Evolutionary conservation across 2,113 vertebrate genomes (phyloP), one percentile per base, ranked within the genome.

Genomic region (Progne subis): DNA sequence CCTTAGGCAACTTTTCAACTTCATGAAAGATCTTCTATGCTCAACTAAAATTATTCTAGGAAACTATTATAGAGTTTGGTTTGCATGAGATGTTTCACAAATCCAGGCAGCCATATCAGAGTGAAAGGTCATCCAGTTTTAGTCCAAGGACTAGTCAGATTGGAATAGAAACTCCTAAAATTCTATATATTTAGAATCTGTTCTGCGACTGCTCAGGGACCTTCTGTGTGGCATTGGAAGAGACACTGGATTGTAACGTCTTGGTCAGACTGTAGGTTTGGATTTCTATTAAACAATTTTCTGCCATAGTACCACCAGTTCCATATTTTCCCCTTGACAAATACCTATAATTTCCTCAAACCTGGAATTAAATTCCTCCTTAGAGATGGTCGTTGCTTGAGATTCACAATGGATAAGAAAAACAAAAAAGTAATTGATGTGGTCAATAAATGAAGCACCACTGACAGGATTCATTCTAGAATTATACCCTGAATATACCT

Each of bases 231-330:
- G 47, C 21, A 37, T 31, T 60, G 34, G 21, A 25, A 75, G 57
- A 88, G 43, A 53, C 10, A 44, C 52, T 43, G 4, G 71, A 8
- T 43, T 82, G 7, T 29, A 84, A 46, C 0, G 0, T n/a, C 26
- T 69, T 1, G 10, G 20, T 88, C 80, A 65, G 32, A 34, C 46
- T 47, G 18, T 46, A 46, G 26, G n/a, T 81, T 78, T 90, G 47
- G 34, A 64, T 86, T 94, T 86, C 72, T 59, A 8, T 59, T 18
- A 32, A 83, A 53, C 28, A 44, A 11, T 80, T 72, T 57, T 74
- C 39, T 88, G 20, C 29, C 34, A 8, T 31, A 31, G 16, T 61
- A 47, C 44, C 47, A 53, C 83, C 41, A 57, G n/a, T 70, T 21
- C 26, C 26, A 49, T 81, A 63, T 91, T 9, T 52, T 47, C 41